Conservation (phyloP, 2,797 vertebrate genomes). For the Myotis planiceps region DNA sequence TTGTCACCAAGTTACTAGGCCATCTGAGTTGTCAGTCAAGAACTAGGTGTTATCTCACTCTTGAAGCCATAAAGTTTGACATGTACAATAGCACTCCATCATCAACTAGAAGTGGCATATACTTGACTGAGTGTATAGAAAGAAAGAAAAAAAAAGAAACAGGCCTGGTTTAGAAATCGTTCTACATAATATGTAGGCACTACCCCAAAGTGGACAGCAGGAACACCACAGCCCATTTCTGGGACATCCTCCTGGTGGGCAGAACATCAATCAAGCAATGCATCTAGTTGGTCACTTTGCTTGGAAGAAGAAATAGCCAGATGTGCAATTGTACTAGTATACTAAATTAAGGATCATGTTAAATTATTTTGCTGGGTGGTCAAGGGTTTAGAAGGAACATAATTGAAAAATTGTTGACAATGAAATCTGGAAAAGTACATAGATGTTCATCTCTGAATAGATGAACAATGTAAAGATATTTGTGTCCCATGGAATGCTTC, state of each 20-base stretch:
- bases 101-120: background rate
- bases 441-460: background rate
- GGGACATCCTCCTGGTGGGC: background rate
- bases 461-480: background rate
- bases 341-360: background rate
- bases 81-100: fast-evolving
- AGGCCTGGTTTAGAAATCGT: background rate
- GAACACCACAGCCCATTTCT: background rate
- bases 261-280: background rate
- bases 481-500: background rate
- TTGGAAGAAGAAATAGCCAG: background rate
- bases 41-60: background rate
- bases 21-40: background rate
- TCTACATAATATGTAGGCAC: background rate
- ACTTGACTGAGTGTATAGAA: background rate
- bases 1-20: background rate
- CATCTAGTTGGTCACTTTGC: background rate
- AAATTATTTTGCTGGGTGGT: background rate
- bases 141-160: too few species aligned
- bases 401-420: background rate
- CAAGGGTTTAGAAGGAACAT: background rate
- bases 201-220: background rate
- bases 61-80: background rate
- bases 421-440: background rate
- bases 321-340: background rate